A percentile compares a stretch with the other conserved stretches of the same genome.
Conservation (phyloP, 1,140 invertebrate species). For the Phymorhynchus buccinoides region DNA sequence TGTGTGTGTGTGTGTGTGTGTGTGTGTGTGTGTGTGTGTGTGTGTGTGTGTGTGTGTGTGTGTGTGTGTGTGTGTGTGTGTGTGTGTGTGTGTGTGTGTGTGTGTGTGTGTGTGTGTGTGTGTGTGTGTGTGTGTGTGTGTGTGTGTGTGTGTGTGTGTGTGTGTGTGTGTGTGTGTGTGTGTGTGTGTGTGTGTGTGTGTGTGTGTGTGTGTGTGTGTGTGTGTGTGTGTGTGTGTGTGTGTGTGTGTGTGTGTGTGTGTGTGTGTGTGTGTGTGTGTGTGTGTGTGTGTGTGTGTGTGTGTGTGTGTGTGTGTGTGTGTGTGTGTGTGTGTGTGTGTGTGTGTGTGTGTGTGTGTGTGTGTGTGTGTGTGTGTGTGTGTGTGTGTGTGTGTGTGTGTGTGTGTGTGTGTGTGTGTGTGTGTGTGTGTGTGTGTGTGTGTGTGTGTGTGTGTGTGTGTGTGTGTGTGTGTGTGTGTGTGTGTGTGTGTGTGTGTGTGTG, state of each 20-base stretch:
- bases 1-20: too few species aligned
- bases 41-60: too few species aligned
- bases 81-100: not conserved
- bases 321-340: not conserved
- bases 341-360: not conserved
- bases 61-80: not conserved
- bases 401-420: too few species aligned
- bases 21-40: too few species aligned
- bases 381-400: not conserved
- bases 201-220: constrained; percentile 14
- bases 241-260: not conserved
- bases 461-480: too few species aligned
- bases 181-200: constrained; percentile 33
- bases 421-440: too few species aligned
- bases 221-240: not conserved
- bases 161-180: constrained; percentile 32
- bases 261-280: not conserved
- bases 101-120: not conserved
- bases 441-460: too few species aligned
- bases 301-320: not conserved
- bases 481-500: not conserved
- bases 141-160: not conserved
- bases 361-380: not conserved
- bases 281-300: not conserved
- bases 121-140: not conserved